Percentiles rank a stretch among this genome's conserved stretches.
phyloP scores from a whole-genome alignment of 2,113 vertebrate genomes.

The Ageneiosus marmoratus region DNA sequence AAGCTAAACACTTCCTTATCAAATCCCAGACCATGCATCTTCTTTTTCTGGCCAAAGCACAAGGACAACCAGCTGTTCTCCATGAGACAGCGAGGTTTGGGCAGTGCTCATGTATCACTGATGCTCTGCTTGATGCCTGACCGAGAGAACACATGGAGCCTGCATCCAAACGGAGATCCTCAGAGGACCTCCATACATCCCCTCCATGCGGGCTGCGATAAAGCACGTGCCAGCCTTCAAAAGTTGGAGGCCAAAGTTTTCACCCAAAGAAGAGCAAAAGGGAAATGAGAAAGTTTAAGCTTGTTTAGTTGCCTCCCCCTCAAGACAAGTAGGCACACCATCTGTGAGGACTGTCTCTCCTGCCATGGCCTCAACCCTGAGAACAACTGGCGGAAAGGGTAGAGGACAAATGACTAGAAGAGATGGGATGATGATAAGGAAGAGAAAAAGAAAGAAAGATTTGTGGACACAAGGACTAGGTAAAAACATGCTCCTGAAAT shows the following conservation, averaged over 20 bases:
- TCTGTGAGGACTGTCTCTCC: slow-evolving; percentile 73
- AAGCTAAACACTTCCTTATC: slow-evolving; percentile 52
- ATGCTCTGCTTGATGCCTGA: slow-evolving; percentile 69
- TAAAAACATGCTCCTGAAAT: slow-evolving; percentile 47
- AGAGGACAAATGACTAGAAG: not conserved
- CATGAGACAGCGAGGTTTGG: slow-evolving; percentile 41
- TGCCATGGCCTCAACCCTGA: slow-evolving; percentile 74
- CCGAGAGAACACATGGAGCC: slow-evolving; percentile 55
- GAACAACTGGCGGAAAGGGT: slow-evolving; percentile 59
- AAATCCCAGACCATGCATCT: slow-evolving; percentile 42
- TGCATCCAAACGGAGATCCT: slow-evolving; percentile 49
- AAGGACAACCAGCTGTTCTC: slow-evolving; percentile 48
- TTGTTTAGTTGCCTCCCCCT: slow-evolving; percentile 72
- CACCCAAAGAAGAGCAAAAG: slow-evolving; percentile 67
- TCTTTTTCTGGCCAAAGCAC: slow-evolving; percentile 44
- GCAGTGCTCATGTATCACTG: slow-evolving; percentile 56
- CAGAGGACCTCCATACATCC: slow-evolving; percentile 56
- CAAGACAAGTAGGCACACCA: slow-evolving; percentile 79
- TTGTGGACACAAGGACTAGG: slow-evolving; percentile 53
- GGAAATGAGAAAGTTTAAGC: slow-evolving; percentile 76
- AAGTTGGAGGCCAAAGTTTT: slow-evolving; percentile 78
- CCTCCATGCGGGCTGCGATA: slow-evolving; percentile 69
- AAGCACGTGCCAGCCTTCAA: slow-evolving; percentile 69
- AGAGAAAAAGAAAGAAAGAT: slow-evolving; percentile 40
- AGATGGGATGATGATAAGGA: not conserved